Evolutionary conservation across 2,113 vertebrate species (phyloP).

Genomic region (Trogon melanurus): DNA sequence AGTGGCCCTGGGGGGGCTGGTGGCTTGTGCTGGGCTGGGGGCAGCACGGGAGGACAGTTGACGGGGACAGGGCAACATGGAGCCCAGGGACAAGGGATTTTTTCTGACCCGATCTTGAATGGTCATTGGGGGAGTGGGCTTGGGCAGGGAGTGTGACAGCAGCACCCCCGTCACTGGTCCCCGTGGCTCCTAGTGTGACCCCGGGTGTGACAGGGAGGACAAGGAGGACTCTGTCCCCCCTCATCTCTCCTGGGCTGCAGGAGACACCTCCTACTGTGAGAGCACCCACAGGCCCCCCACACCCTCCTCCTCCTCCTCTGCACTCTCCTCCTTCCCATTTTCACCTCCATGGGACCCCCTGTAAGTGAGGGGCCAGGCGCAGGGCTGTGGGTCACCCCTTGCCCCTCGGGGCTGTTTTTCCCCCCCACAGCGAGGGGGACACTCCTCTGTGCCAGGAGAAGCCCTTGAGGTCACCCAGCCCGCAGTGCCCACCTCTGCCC

Average conservation of each 20-base stretch:
- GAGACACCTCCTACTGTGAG: not conserved
- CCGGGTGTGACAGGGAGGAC: not conserved
- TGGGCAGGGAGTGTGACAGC: not conserved
- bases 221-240: not conserved
- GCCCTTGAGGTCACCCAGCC: not conserved
- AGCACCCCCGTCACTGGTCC: not conserved
- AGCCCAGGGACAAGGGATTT: not conserved
- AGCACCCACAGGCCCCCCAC: rapidly evolving
- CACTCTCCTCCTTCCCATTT: not conserved
- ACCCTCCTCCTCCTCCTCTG: not conserved
- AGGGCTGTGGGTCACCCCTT: rapidly evolving
- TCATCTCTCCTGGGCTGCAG: rapidly evolving
- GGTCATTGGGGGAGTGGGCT: rapidly evolving
- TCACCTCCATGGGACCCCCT: not conserved
- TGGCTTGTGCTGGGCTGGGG: not conserved
- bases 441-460: not conserved
- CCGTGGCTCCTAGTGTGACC: not conserved
- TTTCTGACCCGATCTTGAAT: not conserved
- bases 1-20: not conserved
- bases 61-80: rapidly evolving
- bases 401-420: not conserved
- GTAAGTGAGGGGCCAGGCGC: rapidly evolving
- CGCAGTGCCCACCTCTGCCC: not conserved
- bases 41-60: rapidly evolving
- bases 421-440: not conserved